Percentiles rank a stretch among this genome's conserved stretches.
Evolutionary conservation across 2,797 vertebrate genomes (phyloP).

Genomic region (Paramormyrops hopkinsi): DNA sequence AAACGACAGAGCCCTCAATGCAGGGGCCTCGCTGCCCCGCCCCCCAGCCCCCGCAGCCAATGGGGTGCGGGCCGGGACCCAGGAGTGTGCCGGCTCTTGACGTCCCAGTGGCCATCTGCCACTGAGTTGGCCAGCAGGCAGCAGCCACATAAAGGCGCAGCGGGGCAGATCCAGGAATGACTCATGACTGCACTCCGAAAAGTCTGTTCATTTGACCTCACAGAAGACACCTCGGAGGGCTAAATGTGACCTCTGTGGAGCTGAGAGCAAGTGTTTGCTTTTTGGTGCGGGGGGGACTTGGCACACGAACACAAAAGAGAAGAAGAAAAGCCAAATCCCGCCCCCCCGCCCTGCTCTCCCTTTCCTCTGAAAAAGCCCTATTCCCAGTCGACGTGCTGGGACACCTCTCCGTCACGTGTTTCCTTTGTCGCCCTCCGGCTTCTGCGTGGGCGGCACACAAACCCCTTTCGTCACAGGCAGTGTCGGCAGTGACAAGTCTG

Average conservation of each 20-base stretch:
- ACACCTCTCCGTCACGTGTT: conserved; percentile 22
- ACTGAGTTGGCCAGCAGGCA: conserved; percentile 66
- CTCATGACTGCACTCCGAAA: conserved; percentile 32
- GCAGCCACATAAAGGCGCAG: conserved; percentile 39
- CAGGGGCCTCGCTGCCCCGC: conserved; percentile 1
- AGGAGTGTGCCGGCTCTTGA: conserved; percentile 69
- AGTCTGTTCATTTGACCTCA: conserved; percentile 66
- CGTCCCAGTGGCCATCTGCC: conserved; percentile 79
- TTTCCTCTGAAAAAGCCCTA: conserved; percentile 46
- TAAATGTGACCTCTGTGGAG: conserved; percentile 25
- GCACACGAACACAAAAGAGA: conserved; percentile 55
- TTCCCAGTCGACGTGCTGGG: conserved; percentile 50
- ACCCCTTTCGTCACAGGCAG: conserved; percentile 37
- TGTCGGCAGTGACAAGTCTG: conserved; percentile 16
- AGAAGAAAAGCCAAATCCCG: conserved; percentile 38
- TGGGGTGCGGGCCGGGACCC: conserved; percentile 48
- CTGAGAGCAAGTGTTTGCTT: conserved; percentile 22
- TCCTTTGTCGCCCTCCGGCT: background rate
- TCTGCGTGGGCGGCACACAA: conserved; percentile 12
- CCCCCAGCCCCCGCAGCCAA: conserved; percentile 32
- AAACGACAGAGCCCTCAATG: conserved; percentile 46
- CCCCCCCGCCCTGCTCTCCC: conserved; percentile 20
- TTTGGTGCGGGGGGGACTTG: conserved; percentile 30
- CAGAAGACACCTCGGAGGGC: conserved; percentile 54
- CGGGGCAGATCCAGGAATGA: conserved; percentile 50